A percentile compares a stretch with the other conserved stretches of the same genome.
Conservation (phyloP, 2,888 invertebrate genomes). For the Callinectes sapidus region DNA sequence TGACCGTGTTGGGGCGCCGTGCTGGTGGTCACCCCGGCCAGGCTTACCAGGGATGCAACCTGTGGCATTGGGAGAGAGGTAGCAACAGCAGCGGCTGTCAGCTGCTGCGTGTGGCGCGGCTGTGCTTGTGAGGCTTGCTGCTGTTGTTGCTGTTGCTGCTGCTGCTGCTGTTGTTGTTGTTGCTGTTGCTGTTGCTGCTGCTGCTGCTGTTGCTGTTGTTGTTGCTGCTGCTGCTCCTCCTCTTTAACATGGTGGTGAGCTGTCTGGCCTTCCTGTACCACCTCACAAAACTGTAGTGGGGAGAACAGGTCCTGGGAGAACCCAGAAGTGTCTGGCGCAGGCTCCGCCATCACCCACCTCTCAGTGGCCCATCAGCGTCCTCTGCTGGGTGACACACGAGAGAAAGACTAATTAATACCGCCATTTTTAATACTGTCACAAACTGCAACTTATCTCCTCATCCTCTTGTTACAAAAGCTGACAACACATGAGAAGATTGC, state of each 20-base stretch:
- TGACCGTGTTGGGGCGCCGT: slow-evolving; percentile 35
- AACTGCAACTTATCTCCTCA: background rate
- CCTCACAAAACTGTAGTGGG: slow-evolving; percentile 72
- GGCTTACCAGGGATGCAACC: slow-evolving; percentile 46
- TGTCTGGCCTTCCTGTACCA: slow-evolving; percentile 69
- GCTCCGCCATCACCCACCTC: slow-evolving; percentile 60
- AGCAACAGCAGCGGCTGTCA: background rate
- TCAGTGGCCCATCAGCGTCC: background rate
- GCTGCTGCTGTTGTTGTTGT: background rate
- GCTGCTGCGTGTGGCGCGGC: slow-evolving; percentile 22
- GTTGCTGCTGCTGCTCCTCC: slow-evolving; percentile 27
- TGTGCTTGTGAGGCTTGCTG: slow-evolving; percentile 36
- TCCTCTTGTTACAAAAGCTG: background rate
- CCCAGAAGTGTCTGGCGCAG: slow-evolving; percentile 57
- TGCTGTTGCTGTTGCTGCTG: slow-evolving; percentile 35
- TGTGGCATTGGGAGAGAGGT: slow-evolving; percentile 37
- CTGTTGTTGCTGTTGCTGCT: slow-evolving; percentile 19
- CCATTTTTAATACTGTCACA: background rate
- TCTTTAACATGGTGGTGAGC: slow-evolving; percentile 53
- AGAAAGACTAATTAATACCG: background rate
- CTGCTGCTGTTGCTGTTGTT: slow-evolving; percentile 7
- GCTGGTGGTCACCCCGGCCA: slow-evolving; percentile 46
- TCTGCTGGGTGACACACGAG: background rate
- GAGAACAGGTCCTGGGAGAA: slow-evolving; percentile 71
- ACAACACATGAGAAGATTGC: background rate